phyloP scores from a whole-genome alignment of 2,113 vertebrate species.

The Hydropotes inermis region DNA sequence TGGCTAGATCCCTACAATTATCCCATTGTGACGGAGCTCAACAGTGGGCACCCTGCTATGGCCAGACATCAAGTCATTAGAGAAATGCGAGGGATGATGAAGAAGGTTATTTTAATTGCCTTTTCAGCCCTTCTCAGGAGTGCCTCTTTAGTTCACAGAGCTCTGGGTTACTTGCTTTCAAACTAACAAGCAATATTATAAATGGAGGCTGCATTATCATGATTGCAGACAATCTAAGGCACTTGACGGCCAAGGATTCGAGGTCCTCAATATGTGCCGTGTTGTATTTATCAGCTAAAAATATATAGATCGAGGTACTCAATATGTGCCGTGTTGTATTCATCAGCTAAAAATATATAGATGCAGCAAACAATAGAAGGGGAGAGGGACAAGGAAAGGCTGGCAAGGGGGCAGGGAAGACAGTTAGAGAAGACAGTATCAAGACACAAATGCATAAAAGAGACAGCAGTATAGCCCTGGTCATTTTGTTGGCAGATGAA shows the following conservation, averaged over 20 bases:
- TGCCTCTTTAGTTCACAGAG: slow-evolving; percentile 69
- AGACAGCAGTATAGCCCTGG: not conserved
- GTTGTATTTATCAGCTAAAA: slow-evolving; percentile 56
- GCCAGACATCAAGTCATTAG: slow-evolving; percentile 69
- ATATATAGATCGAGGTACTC: slow-evolving; percentile 4
- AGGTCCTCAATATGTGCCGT: not conserved
- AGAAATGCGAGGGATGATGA: slow-evolving; percentile 59
- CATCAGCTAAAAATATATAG: slow-evolving; percentile 43
- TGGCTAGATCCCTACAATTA: slow-evolving; percentile 73
- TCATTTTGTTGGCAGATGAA: not conserved
- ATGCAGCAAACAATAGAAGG: not conserved
- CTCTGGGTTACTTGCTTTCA: slow-evolving; percentile 63
- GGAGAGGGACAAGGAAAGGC: not conserved
- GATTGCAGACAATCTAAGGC: slow-evolving; percentile 66
- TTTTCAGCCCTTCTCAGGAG: slow-evolving; percentile 67
- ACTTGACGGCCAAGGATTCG: slow-evolving; percentile 59
- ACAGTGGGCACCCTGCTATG: slow-evolving; percentile 46
- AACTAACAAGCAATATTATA: slow-evolving; percentile 70
- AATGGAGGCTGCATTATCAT: slow-evolving; percentile 67
- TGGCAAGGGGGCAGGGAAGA: not conserved
- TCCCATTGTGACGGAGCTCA: slow-evolving; percentile 54
- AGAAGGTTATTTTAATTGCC: slow-evolving; percentile 73
- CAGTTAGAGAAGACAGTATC: not conserved
- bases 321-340: slow-evolving; percentile 10
- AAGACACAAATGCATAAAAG: not conserved